Conservation (phyloP, 1,140 invertebrate genomes). For the Anastatus disparis region DNA sequence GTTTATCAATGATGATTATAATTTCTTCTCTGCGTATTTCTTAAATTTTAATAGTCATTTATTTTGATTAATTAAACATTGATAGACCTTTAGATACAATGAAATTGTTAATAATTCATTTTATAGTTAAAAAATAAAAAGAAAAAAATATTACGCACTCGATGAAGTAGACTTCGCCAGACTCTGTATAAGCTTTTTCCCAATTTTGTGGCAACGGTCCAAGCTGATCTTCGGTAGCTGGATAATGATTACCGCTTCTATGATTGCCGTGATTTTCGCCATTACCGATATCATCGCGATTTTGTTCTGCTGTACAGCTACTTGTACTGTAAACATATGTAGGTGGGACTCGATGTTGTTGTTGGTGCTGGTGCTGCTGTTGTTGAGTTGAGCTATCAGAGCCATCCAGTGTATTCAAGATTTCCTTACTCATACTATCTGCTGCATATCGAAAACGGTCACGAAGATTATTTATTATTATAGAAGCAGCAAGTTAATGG, state of each 20-base stretch:
- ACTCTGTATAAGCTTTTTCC: constrained; percentile 97
- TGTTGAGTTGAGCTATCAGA: not conserved
- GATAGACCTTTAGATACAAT: no score
- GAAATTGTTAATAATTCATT: no score
- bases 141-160: constrained; percentile 78
- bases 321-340: constrained; percentile 61
- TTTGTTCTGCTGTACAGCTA: constrained; percentile 47
- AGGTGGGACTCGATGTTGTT: constrained; percentile 57
- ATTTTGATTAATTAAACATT: no score
- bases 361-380: not conserved
- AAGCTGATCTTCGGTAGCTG: constrained; percentile 71
- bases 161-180: constrained; percentile 97
- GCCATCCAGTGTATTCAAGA: constrained; percentile 43
- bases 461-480: not conserved
- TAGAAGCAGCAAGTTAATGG: no score
- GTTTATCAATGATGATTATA: not conserved
- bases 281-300: constrained; percentile 1
- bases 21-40: not conserved
- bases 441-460: not conserved
- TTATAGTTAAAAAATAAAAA: no score
- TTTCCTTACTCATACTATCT: constrained; percentile 55
- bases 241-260: no score
- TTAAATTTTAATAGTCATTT: no score
- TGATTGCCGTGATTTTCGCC: constrained; percentile 41
- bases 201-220: constrained; percentile 94